phyloP scores from a whole-genome alignment of 1,140 invertebrate species.

The Ceratoteleas bidentatus region DNA sequence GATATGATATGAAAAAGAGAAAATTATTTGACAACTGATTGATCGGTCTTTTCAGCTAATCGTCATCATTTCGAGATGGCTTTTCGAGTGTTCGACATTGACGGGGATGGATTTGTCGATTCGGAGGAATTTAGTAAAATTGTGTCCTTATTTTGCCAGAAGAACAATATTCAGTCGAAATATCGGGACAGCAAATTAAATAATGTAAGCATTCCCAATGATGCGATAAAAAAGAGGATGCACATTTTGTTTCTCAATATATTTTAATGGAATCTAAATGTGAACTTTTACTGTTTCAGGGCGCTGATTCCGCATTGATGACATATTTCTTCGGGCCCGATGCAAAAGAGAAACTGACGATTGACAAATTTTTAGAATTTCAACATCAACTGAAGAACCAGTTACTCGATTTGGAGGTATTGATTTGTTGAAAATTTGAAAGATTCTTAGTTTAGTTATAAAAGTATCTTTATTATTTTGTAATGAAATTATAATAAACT shows the following conservation, averaged over 20 bases:
- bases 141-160: conserved; percentile 93
- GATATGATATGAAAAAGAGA: not conserved
- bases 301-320: conserved; percentile 95
- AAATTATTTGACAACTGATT: too few relatives aligned
- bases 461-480: too few relatives aligned
- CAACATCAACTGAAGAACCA: conserved; percentile 96
- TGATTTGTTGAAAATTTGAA: not conserved
- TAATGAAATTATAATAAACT: too few relatives aligned
- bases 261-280: too few relatives aligned
- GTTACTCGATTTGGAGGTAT: conserved; percentile 87
- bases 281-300: conserved; percentile 85
- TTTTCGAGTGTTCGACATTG: conserved; percentile 99
- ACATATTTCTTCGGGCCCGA: conserved; percentile 96
- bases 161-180: conserved; percentile 96
- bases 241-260: too few relatives aligned
- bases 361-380: conserved; percentile 97
- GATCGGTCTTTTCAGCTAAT: conserved; percentile 88
- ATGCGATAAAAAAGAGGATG: too few relatives aligned
- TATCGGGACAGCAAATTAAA: conserved; percentile 95
- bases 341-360: conserved; percentile 93
- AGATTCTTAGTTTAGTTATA: too few relatives aligned
- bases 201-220: conserved; percentile 92
- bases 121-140: conserved; percentile 99
- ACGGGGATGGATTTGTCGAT: conserved; percentile 99
- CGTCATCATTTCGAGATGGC: conserved; percentile 99